Percentiles rank a stretch among this genome's conserved stretches.
Evolutionary conservation across 2,113 vertebrate genomes (phyloP).

Genomic region (Capricornis sumatraensis): DNA sequence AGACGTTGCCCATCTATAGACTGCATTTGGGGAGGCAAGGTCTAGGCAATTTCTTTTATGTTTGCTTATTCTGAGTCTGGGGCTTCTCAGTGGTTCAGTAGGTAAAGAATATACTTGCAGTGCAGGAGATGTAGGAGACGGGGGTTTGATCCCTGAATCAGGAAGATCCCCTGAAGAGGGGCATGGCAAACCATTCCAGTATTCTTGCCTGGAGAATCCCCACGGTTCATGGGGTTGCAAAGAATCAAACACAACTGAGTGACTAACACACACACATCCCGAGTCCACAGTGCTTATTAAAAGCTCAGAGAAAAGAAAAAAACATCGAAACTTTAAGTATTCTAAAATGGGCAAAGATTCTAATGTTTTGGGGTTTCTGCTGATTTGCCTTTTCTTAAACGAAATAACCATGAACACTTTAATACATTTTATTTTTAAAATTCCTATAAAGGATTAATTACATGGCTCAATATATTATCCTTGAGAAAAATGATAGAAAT

Average conservation of each 20-base stretch:
- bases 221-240: background rate
- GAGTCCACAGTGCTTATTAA: too few species aligned
- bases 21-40: background rate
- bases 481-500: background rate
- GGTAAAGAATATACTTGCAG: background rate
- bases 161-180: background rate
- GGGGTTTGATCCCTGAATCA: background rate
- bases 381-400: background rate
- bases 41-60: background rate
- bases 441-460: background rate
- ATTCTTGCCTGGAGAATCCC: background rate
- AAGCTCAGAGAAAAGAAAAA: background rate
- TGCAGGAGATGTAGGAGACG: rapidly evolving
- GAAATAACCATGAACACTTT: background rate
- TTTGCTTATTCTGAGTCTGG: background rate
- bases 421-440: background rate
- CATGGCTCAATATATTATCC: background rate
- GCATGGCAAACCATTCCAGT: background rate
- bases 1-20: background rate
- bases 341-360: background rate
- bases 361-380: background rate
- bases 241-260: background rate
- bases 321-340: background rate
- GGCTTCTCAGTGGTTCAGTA: background rate
- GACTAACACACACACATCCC: background rate